These are phyloP conservation scores for Diachrysia chrysitis DNA, from an alignment of 2,888 invertebrate species.

Conservation along the genomic window DNA sequence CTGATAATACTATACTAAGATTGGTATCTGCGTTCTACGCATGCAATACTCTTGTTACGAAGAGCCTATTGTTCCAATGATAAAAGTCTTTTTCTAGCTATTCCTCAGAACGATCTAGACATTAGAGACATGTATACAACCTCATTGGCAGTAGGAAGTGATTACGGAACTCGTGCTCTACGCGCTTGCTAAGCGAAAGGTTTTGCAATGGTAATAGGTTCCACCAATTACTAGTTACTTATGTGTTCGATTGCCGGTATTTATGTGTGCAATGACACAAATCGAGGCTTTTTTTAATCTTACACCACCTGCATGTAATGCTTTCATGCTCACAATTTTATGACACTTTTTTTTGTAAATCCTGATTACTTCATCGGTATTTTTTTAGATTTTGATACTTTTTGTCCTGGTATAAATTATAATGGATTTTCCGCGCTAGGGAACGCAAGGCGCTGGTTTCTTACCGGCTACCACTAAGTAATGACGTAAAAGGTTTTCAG, in stretches of 20 bases:
- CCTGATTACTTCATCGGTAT: no score
- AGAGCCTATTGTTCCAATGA: background rate
- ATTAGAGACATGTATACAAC: background rate
- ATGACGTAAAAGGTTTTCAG: no score
- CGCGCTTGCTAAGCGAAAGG: slow-evolving; percentile 1
- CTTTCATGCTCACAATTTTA: no score
- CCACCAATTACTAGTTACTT: slow-evolving; percentile 3
- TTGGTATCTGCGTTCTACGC: background rate
- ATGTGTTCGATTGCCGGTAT: background rate
- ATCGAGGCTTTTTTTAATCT: no score
- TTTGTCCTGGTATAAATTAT: no score
- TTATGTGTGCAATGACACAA: background rate
- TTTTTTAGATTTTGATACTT: no score
- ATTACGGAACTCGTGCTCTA: background rate
- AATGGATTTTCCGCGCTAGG: no score
- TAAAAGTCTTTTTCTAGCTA: background rate
- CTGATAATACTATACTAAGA: background rate
- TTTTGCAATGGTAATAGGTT: slow-evolving; percentile 2
- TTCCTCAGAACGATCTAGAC: background rate
- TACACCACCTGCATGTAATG: no score
- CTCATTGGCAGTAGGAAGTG: slow-evolving; percentile 3
- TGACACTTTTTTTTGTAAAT: no score
- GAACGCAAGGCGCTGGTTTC: no score
- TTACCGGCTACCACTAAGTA: no score
- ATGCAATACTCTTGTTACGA: background rate